Percentiles rank a stretch among this genome's conserved stretches.
These are phyloP conservation scores for Siniperca chuatsi DNA, from an alignment of 2,113 vertebrate genomes.

Conservation along the genomic window DNA sequence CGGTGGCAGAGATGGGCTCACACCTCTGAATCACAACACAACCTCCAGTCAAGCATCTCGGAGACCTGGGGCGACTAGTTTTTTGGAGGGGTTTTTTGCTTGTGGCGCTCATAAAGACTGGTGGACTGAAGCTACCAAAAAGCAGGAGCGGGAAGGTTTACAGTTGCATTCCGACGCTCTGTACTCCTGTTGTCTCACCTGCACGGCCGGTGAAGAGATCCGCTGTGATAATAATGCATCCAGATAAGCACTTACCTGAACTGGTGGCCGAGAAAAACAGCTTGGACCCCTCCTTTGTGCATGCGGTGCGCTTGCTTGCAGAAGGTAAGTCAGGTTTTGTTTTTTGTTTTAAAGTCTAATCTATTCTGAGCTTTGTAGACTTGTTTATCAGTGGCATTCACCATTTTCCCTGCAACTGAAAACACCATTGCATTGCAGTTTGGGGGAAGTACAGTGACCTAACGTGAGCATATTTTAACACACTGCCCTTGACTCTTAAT, in stretches of 20 bases:
- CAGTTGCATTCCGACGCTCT: constrained; percentile 66
- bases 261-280: constrained; percentile 94
- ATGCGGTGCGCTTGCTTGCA: constrained; percentile 92
- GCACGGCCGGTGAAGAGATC: constrained; percentile 72
- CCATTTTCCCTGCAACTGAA: neutral
- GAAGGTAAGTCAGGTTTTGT: constrained; percentile 87
- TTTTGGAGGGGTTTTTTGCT: neutral
- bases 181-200: constrained; percentile 76
- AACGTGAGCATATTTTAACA: constrained; percentile 11
- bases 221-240: constrained; percentile 86
- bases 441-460: neutral
- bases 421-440: constrained; percentile 24
- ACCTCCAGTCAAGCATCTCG: constrained; percentile 46
- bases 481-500: constrained; percentile 35
- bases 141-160: constrained; percentile 47
- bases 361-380: constrained; percentile 6
- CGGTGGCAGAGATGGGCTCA: constrained; percentile 78
- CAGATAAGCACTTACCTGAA: constrained; percentile 93
- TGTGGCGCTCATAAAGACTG: constrained; percentile 37
- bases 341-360: neutral
- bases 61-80: constrained; percentile 40
- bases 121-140: constrained; percentile 25
- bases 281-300: constrained; percentile 93
- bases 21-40: constrained; percentile 77
- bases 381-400: neutral